A percentile compares a stretch with the other conserved stretches of the same genome.
phyloP scores from a whole-genome alignment of 2,797 vertebrate species.

The Falco naumanni region DNA sequence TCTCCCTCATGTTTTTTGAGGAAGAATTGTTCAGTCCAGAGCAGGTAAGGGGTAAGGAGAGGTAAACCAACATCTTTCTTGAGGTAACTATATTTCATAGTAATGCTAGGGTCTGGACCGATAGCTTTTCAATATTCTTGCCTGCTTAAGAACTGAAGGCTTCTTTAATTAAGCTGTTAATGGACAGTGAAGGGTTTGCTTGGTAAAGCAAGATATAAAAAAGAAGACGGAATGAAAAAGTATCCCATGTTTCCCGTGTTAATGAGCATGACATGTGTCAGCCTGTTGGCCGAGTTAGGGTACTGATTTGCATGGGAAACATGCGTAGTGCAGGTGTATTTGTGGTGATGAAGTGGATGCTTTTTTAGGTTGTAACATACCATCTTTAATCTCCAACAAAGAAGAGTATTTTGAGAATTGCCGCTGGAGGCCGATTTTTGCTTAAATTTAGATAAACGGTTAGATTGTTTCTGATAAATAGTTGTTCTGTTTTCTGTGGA shows the following conservation, averaged over 20 bases:
- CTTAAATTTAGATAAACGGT: too few relatives aligned
- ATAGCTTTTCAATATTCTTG: background rate
- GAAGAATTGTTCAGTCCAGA: constrained; percentile 56
- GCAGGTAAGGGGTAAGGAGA: constrained; percentile 57
- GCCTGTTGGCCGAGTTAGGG: background rate
- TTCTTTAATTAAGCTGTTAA: background rate
- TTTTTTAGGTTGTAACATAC: too few relatives aligned
- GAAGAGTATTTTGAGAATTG: too few relatives aligned
- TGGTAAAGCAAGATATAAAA: background rate
- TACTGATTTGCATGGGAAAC: background rate
- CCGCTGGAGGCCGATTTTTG: too few relatives aligned
- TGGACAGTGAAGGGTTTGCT: background rate
- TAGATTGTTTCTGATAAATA: too few relatives aligned
- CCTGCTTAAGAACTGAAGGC: background rate
- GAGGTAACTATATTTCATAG: background rate
- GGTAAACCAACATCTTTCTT: background rate
- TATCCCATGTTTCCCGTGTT: fast-evolving
- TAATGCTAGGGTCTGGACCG: background rate
- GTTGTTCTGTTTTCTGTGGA: too few relatives aligned
- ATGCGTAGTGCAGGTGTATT: background rate
- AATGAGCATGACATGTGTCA: fast-evolving
- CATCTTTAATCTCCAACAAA: too few relatives aligned
- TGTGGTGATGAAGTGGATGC: too few relatives aligned
- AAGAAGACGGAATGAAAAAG: background rate
- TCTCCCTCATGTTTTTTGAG: constrained; percentile 61